Evolutionary conservation across 2,888 invertebrate species (phyloP).

Genomic region (Carterocephalus palaemon): DNA sequence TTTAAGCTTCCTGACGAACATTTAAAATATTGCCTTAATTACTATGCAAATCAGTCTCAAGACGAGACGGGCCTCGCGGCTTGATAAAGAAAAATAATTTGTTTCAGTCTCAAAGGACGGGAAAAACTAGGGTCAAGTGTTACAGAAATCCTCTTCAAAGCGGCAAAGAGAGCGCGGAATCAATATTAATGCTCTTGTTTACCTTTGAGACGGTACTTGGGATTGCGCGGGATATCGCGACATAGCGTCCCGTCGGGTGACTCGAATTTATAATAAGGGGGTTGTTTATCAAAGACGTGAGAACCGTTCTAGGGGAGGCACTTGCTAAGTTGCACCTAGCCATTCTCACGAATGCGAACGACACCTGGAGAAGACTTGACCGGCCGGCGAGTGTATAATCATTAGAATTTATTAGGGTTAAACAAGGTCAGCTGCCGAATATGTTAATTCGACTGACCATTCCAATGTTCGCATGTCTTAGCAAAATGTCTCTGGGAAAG

Average conservation of each 20-base stretch:
- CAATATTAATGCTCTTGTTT: slow-evolving; percentile 76
- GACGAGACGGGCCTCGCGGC: slow-evolving; percentile 26
- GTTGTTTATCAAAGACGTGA: slow-evolving; percentile 58
- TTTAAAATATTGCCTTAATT: slow-evolving; percentile 35
- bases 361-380: slow-evolving; percentile 58
- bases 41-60: slow-evolving; percentile 42
- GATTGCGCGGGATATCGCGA: slow-evolving; percentile 51
- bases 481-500: slow-evolving; percentile 53
- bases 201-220: slow-evolving; percentile 59
- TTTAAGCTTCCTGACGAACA: too few species aligned
- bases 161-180: slow-evolving; percentile 66
- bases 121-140: slow-evolving; percentile 54
- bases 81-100: slow-evolving; percentile 39
- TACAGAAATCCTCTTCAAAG: slow-evolving; percentile 63
- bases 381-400: slow-evolving; percentile 57
- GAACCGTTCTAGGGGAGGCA: slow-evolving; percentile 69
- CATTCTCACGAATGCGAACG: slow-evolving; percentile 69
- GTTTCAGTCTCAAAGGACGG: slow-evolving; percentile 58
- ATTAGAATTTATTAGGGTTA: slow-evolving; percentile 72
- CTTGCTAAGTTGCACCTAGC: slow-evolving; percentile 70
- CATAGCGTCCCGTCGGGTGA: slow-evolving; percentile 58
- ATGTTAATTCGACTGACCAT: slow-evolving; percentile 57
- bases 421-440: slow-evolving; percentile 64
- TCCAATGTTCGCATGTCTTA: slow-evolving; percentile 47
- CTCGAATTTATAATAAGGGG: slow-evolving; percentile 72